Percentiles rank a stretch among this genome's conserved stretches.
Evolutionary conservation across 2,888 invertebrate species (phyloP).

Genomic region (Sylvicola cinctus): DNA sequence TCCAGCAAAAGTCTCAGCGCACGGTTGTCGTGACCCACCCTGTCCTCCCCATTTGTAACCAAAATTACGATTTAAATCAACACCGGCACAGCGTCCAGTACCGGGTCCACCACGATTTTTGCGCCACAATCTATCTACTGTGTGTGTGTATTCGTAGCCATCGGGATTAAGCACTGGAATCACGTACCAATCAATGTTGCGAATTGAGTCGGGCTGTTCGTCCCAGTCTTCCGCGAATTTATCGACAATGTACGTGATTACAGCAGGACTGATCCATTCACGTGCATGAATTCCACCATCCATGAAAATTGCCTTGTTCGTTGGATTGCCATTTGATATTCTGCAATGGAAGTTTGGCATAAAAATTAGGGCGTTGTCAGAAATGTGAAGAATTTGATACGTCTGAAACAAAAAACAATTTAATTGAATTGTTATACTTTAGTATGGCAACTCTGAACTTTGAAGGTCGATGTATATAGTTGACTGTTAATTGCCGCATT

Average conservation of each 20-base stretch:
- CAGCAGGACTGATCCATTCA: constrained; percentile 74
- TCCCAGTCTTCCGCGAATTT: constrained; percentile 47
- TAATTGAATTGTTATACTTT: too few relatives aligned
- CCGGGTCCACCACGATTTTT: constrained; percentile 45
- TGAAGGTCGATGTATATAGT: too few relatives aligned
- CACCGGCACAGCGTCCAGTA: constrained; percentile 42
- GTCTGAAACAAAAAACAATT: too few relatives aligned
- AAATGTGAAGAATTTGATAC: too few relatives aligned
- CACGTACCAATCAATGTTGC: constrained; percentile 57
- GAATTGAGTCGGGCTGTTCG: constrained; percentile 39
- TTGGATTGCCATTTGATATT: constrained; percentile 43
- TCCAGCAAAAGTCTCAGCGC: constrained; percentile 65
- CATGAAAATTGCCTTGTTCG: constrained; percentile 46
- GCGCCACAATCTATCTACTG: constrained; percentile 62
- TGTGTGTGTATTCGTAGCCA: constrained; percentile 74
- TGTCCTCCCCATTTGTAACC: constrained; percentile 74
- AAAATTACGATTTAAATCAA: constrained; percentile 74
- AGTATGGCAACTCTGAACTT: too few relatives aligned
- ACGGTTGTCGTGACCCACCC: constrained; percentile 66
- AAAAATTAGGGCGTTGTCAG: too few relatives aligned
- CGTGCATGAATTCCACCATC: constrained; percentile 70
- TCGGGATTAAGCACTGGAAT: constrained; percentile 62
- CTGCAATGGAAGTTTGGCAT: constrained; percentile 15
- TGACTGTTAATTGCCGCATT: too few relatives aligned
- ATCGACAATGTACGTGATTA: constrained; percentile 55